phyloP scores from a whole-genome alignment of 2,113 vertebrate genomes.

The Sardina pilchardus region DNA sequence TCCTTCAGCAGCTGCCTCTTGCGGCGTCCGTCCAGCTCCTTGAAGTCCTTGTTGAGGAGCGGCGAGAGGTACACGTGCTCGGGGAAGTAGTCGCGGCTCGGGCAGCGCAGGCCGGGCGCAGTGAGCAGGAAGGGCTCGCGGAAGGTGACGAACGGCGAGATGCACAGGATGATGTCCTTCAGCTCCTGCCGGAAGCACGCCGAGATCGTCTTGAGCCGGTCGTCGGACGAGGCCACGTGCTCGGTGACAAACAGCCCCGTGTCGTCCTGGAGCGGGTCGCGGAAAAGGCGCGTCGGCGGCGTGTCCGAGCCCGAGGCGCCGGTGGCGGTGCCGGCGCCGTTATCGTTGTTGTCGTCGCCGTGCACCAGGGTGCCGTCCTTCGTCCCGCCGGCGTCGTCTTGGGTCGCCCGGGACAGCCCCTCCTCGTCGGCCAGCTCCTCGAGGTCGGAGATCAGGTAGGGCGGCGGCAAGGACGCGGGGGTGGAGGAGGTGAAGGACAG shows the following conservation, averaged over 20 bases:
- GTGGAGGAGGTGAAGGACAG: conserved; percentile 44
- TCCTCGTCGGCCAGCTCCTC: conserved; percentile 51
- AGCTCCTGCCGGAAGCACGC: conserved; percentile 90
- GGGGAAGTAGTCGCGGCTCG: conserved; percentile 92
- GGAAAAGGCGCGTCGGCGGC: conserved; percentile 79
- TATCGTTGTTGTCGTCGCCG: conserved; percentile 63
- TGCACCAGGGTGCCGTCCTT: conserved; percentile 42
- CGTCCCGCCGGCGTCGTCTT: conserved; percentile 49
- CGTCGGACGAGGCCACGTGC: conserved; percentile 87
- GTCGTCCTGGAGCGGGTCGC: conserved; percentile 95
- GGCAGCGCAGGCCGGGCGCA: conserved; percentile 84
- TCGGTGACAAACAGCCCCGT: conserved; percentile 87
- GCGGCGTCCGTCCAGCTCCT: conserved; percentile 84
- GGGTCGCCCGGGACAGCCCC: conserved; percentile 25
- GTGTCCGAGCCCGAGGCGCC: conserved; percentile 64
- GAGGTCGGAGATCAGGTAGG: conserved; percentile 75
- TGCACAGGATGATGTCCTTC: conserved; percentile 93
- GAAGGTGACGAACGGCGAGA: conserved; percentile 91
- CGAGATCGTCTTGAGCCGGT: conserved; percentile 86
- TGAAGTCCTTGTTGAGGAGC: conserved; percentile 90
- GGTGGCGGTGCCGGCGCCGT: conserved; percentile 51
- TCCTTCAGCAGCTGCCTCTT: conserved; percentile 92
- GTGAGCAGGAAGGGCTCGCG: conserved; percentile 89
- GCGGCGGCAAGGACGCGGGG: conserved; percentile 61
- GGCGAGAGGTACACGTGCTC: conserved; percentile 94